Base-by-base conservation (phyloP, 1,140 invertebrate genomes). In the Brachionus plicatilis region DNA sequence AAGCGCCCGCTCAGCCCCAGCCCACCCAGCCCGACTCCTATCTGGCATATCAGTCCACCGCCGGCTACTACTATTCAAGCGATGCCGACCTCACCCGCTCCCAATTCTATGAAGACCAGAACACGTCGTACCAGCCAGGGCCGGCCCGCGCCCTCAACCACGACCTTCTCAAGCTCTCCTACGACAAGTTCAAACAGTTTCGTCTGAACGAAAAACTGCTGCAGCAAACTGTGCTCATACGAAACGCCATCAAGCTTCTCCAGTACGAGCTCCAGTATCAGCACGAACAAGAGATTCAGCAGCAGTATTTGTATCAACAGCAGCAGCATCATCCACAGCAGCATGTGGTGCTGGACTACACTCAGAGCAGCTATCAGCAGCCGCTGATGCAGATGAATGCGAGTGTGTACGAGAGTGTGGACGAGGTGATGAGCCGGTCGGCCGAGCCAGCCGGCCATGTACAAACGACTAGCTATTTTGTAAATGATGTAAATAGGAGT, bases 101-200 rank as follows among this genome's bases (percentile, higher is more conserved):
- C 7, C 68, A 72, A 43, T 72, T 72, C 33, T 72, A 72, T 17
- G 29, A 41, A 43, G 68, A 72, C 3, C 33, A 72, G 6, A 72
- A 17, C 68, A 45, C 33, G 3, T n/a, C 17, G 43, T 76, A 47
- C 27, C 66, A 70, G 37, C 11, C 27, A 0, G 37, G 14, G 6
- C 27, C 27, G 9, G 47, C n/a, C 24, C 43, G 45, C 1, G 41
- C 27, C 6, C 20, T 76, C 27, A 76, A 47, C 43, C 79, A 82
- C 12, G 79, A 82, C 41, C 33, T 82, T 43, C 79, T 82, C 33
- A 82, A 82, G 41, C 24, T 82, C 9, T 82, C 79, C 5, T 82
- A 82, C 53, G 79, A 82, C 43, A 82, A 82, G 65, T 82, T 82
- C 53, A 82, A 82, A 47, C 79, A 82, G 27, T 82, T 68, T 65